Evolutionary conservation across 1,140 invertebrate genomes (phyloP), one percentile per base, ranked within the genome.

Genomic region (Apis cerana): DNA sequence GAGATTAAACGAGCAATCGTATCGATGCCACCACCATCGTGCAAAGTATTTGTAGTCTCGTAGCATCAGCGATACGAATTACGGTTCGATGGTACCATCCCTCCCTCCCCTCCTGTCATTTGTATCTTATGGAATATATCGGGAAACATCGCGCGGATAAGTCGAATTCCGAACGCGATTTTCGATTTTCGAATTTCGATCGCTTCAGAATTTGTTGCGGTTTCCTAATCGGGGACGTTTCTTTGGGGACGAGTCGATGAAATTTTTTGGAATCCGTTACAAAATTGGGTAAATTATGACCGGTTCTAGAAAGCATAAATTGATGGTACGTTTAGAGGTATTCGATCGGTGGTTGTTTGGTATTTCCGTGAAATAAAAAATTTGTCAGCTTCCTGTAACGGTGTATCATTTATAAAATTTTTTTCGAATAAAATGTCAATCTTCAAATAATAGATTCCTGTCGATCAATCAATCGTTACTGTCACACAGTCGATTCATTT

Each of bases 1-100:
- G 85, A 82, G 87, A 88, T 88, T 75, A 85, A 87, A 80, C 54
- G 54, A 75, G 52, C 86, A 84, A 84, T 86, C 76, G 65, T 76
- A 86, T 83, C 82, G 77, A 62, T n/a, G 50, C 67, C 27, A 43
- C 52, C 70, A 69, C 50, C 65, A 80, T 79, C 75, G 86, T 62
- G 76, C 61, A 67, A 83, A 76, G 85, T 76, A 83, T 80, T 84
- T 87, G 76, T 86, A 74, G 76, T 67, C 80, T 69, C 68, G 43
- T 7, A 7, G 33, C 5, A 43, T n/a, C 61, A n/a, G 27, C 70
- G 78, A 65, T 65, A 75, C 59, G 70, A 62, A 74, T 80, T 80
- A 74, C 77, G 43, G 50, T 54, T 74, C 69, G 78, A 80, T 74
- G 52, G 8, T 19, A 13, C n/a, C 4, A n/a, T 13, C n/a, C 21